Conservation (phyloP, 2,113 vertebrate species). For the Myotis brandtii region DNA sequence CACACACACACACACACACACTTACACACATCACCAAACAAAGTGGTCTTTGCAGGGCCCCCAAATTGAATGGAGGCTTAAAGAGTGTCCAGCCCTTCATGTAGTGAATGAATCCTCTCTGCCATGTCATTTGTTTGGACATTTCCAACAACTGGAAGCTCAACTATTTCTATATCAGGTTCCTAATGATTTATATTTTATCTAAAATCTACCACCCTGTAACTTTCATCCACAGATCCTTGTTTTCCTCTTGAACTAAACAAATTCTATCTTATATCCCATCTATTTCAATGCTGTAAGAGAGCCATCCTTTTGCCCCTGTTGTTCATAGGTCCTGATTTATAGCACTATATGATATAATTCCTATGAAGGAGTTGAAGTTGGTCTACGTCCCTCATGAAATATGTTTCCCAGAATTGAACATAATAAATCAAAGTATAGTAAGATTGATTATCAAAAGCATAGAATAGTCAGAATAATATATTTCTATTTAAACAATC, state of each 20-base stretch:
- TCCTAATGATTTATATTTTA: constrained; percentile 53
- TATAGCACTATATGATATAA: constrained; percentile 55
- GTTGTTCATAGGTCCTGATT: constrained; percentile 63
- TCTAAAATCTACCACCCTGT: constrained; percentile 18
- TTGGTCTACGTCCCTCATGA: constrained; percentile 64
- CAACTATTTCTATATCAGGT: neutral
- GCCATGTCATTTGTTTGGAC: neutral
- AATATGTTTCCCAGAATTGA: constrained; percentile 73
- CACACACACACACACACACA: neutral
- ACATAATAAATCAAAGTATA: constrained; percentile 72
- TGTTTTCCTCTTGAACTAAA: constrained; percentile 48
- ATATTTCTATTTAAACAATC: constrained; percentile 65
- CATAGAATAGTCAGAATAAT: constrained; percentile 51
- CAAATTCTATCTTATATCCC: constrained; percentile 36
- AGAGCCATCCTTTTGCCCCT: constrained; percentile 40
- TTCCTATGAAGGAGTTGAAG: constrained; percentile 61
- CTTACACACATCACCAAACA: neutral
- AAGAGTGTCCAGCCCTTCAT: neutral
- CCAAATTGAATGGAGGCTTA: constrained; percentile 7
- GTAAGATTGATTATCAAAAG: constrained; percentile 66
- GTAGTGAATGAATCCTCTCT: neutral
- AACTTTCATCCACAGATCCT: constrained; percentile 49
- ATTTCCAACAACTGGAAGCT: neutral
- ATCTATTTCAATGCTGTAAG: constrained; percentile 38
- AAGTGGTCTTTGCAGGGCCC: neutral